These are phyloP conservation scores for Heteromyza rotundicornis DNA, from an alignment of 2,888 invertebrate genomes.

Conservation along the genomic window DNA sequence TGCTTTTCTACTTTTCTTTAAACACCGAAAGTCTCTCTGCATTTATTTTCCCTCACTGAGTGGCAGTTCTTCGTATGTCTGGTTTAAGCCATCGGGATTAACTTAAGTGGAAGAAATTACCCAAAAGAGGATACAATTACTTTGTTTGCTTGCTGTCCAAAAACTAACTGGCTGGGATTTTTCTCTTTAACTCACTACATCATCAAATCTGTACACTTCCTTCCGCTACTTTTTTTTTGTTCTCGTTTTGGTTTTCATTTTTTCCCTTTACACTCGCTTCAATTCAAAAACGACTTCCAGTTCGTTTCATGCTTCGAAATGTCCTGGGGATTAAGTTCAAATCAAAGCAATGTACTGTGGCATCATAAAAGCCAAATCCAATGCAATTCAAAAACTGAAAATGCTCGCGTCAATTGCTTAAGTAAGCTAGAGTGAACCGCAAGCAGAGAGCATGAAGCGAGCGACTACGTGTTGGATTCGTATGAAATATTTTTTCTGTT, in stretches of 20 bases:
- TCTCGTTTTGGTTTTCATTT: conserved; percentile 1
- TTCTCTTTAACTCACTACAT: background rate
- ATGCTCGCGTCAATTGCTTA: conserved; percentile 1
- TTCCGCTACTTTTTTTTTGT: background rate
- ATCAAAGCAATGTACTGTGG: conserved; percentile 56
- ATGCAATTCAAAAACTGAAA: conserved; percentile 23
- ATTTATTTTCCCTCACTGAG: no score
- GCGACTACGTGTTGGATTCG: no score
- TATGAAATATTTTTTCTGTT: no score
- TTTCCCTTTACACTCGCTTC: background rate
- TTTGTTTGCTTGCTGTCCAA: conserved; percentile 27
- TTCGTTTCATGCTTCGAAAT: conserved; percentile 48
- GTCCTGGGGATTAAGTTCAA: conserved; percentile 56
- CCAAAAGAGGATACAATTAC: conserved; percentile 51
- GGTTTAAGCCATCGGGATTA: conserved; percentile 53
- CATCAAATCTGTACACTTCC: background rate
- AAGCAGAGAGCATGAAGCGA: no score
- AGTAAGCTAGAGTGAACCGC: background rate
- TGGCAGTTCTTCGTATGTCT: conserved; percentile 35
- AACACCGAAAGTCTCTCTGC: background rate
- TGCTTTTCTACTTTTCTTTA: no score
- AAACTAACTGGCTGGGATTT: background rate
- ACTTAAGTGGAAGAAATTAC: conserved; percentile 61
- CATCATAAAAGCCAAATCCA: conserved; percentile 40
- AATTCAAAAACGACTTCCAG: conserved; percentile 47